These are phyloP conservation scores for Eristalinus aeneus DNA, from an alignment of 2,888 invertebrate species.

Conservation along the genomic window DNA sequence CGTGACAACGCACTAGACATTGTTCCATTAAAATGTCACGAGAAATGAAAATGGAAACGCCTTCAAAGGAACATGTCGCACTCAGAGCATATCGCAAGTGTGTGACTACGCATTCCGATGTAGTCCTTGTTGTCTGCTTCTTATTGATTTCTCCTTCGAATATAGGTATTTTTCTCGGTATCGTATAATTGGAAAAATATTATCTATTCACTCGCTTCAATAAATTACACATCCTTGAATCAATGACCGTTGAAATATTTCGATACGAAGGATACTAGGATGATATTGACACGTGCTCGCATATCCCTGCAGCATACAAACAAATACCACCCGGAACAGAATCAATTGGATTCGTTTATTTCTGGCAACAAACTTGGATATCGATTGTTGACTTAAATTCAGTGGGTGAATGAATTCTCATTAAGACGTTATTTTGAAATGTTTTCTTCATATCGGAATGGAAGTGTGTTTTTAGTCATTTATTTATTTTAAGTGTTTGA, in stretches of 20 bases:
- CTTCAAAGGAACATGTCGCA: background rate
- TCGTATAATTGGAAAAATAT: background rate
- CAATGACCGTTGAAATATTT: conserved; percentile 4
- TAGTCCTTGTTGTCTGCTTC: background rate
- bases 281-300: conserved; percentile 2
- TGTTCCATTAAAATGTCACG: conserved; percentile 18
- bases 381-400: no score
- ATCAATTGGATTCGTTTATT: conserved; percentile 1
- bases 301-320: background rate
- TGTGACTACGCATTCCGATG: background rate
- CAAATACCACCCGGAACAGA: background rate
- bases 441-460: no score
- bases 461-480: no score
- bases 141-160: conserved; percentile 10
- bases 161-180: background rate
- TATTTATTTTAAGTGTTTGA: no score
- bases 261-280: background rate
- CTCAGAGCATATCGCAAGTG: conserved; percentile 2
- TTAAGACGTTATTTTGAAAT: no score
- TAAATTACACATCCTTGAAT: conserved; percentile 9
- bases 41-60: conserved; percentile 1
- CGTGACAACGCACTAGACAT: conserved; percentile 13
- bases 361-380: background rate
- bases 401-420: no score
- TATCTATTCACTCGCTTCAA: background rate